Evolutionary conservation across 2,113 vertebrate genomes (phyloP).

Genomic region (Thermophis baileyi): DNA sequence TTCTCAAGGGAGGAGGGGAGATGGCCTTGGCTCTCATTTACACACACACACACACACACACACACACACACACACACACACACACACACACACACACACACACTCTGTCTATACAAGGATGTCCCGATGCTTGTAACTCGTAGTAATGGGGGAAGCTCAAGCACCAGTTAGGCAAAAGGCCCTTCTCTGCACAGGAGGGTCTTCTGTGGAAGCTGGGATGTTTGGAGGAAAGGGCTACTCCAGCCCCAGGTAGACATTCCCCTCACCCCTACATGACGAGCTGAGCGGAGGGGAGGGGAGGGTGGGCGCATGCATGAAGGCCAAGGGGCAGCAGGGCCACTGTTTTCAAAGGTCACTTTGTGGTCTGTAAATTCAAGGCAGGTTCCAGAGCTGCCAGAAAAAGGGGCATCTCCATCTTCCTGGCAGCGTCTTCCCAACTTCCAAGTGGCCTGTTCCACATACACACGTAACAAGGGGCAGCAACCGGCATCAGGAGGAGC

Average conservation of each 20-base stretch:
- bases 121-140: background rate
- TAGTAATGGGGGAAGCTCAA: background rate
- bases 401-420: background rate
- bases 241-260: background rate
- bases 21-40: background rate
- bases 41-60: background rate
- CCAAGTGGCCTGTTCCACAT: background rate
- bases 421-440: background rate
- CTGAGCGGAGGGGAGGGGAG: background rate
- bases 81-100: no score
- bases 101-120: background rate
- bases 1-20: no score
- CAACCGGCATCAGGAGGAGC: background rate
- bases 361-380: slow-evolving; percentile 20
- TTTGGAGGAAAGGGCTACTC: background rate
- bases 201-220: no score
- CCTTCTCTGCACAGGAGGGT: background rate
- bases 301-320: background rate
- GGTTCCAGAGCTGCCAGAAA: background rate
- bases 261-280: background rate
- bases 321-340: accelerated
- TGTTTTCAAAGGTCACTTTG: slow-evolving; percentile 53
- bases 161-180: background rate
- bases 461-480: background rate
- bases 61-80: no score